Evolutionary conservation across 2,113 vertebrate genomes (phyloP).

Genomic region (Rhipidura dahli): DNA sequence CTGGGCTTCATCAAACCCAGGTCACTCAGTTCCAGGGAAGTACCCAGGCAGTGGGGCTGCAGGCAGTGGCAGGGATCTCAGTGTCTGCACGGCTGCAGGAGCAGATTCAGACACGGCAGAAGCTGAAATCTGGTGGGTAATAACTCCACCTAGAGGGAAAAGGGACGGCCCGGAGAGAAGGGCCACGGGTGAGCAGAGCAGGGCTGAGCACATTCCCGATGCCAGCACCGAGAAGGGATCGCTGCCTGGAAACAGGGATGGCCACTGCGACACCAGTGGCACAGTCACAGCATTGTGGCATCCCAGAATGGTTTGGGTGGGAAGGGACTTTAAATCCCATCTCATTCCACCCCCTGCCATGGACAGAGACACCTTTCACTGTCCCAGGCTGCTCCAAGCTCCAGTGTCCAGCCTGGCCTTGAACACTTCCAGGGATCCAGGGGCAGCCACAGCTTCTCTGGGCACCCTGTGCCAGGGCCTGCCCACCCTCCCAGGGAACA

Average conservation of each 20-base stretch:
- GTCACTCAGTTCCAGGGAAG: not conserved
- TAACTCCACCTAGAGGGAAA: constrained; percentile 32
- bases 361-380: not conserved
- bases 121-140: not conserved
- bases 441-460: not conserved
- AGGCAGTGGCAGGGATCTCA: not conserved
- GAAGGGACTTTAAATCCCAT: not conserved
- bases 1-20: not conserved
- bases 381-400: not conserved
- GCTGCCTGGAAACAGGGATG: not conserved
- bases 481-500: rapidly evolving
- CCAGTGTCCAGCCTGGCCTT: rapidly evolving
- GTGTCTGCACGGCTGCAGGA: not conserved
- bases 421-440: not conserved
- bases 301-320: not conserved
- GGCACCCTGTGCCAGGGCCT: not conserved
- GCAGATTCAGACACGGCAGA: rapidly evolving
- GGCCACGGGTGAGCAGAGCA: not conserved
- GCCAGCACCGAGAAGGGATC: rapidly evolving
- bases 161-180: rapidly evolving
- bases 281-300: not conserved
- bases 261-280: not conserved
- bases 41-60: not conserved
- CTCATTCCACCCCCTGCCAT: not conserved
- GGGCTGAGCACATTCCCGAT: rapidly evolving